Evolutionary conservation across 1,140 invertebrate genomes (phyloP), one percentile per base, ranked within the genome.

Genomic region (Melitaea cinxia): DNA sequence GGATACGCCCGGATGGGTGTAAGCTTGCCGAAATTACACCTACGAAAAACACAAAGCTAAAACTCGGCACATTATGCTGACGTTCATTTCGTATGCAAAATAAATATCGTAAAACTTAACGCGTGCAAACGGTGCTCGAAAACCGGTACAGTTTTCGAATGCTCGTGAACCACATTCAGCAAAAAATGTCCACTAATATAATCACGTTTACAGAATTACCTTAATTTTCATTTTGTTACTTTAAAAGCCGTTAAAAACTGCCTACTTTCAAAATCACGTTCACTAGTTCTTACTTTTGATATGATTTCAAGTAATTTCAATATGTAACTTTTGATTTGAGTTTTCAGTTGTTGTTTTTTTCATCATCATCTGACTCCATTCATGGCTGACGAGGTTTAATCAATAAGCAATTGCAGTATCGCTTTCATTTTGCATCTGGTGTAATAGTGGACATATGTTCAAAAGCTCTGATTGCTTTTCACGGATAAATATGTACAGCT

Each of bases 101-200:
- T 55, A 66, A 66, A 65, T 60, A 66, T 37, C 49, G 57, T 66
- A 66, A 66, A 60, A 66, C 6, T 60, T 60, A 55, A 66, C 30
- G 64, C 42, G 15, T 19, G 19, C 19, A 10, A 4, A 23, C 65
- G 26, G 14, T 15, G 21, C 49, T 28, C 23, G 23, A 9, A 28
- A 14, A 17, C 28, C 23, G 30, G 28, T 53, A 33, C n/a, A 53
- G 28, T 19, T 35, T 54, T 54, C 42, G 24, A 54, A 19, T 54
- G 52, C 52, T 17, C 17, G 42, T 23, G 9, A 10, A 17, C 14
- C 15, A 17, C 14, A 15, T 7, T 47, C 19, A n/a, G 19, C 19
- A 23, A 5, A 23, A 45, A 45, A 45, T 45, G 23, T 37, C 12
- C 37, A 6, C 5, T 14, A 7, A 42, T 1, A 7, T 42, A 17